These are phyloP conservation scores for Acronicta aceris DNA, from an alignment of 2,888 invertebrate species.

Conservation along the genomic window DNA sequence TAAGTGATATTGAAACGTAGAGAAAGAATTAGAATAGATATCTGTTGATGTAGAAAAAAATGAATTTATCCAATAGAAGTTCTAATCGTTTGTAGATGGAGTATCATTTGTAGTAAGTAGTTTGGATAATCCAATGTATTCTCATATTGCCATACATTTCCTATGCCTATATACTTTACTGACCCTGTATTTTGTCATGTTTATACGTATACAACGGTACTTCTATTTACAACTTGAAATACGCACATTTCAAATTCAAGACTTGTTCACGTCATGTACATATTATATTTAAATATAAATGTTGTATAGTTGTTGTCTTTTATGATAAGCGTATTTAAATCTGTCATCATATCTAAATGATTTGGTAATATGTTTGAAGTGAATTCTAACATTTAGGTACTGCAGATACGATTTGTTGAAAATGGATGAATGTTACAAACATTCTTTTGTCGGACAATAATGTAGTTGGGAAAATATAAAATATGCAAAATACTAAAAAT, in stretches of 20 bases:
- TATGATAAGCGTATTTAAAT: slow-evolving; percentile 59
- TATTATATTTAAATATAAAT: slow-evolving; percentile 70
- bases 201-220: slow-evolving; percentile 59
- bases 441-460: slow-evolving; percentile 85
- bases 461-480: slow-evolving; percentile 70
- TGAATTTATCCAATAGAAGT: slow-evolving; percentile 74
- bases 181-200: slow-evolving; percentile 49
- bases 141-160: slow-evolving; percentile 62
- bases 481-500: slow-evolving; percentile 36
- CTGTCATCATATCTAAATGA: slow-evolving; percentile 54
- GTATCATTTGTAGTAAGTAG: slow-evolving; percentile 58
- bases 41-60: slow-evolving; percentile 75
- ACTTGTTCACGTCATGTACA: slow-evolving; percentile 82
- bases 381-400: slow-evolving; percentile 42
- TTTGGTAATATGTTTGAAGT: slow-evolving; percentile 27
- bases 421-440: slow-evolving; percentile 73
- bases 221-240: slow-evolving; percentile 60
- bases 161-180: slow-evolving; percentile 52
- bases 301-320: slow-evolving; percentile 81
- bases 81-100: slow-evolving; percentile 66
- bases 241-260: slow-evolving; percentile 86
- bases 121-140: slow-evolving; percentile 53
- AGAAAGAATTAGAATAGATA: slow-evolving; percentile 61
- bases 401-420: slow-evolving; percentile 53
- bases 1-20: slow-evolving; percentile 66